Conservation (phyloP, 2,888 invertebrate genomes). For the Falcaria lacertinaria region DNA sequence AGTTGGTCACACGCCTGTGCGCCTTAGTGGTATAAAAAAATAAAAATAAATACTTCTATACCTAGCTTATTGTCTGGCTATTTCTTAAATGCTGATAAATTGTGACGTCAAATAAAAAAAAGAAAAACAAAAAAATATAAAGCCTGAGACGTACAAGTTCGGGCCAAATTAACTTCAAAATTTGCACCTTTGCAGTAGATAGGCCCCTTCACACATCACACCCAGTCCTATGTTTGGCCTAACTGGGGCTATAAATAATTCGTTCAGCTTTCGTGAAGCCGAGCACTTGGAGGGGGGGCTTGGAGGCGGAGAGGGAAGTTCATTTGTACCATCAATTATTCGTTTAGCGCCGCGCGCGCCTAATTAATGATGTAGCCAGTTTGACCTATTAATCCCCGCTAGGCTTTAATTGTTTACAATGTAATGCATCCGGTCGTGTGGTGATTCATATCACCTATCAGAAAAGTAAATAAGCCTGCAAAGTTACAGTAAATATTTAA, state of each 20-base stretch:
- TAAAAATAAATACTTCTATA: too few relatives aligned
- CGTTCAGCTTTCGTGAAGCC: conserved; percentile 32
- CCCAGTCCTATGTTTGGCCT: conserved; percentile 3
- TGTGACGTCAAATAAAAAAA: too few relatives aligned
- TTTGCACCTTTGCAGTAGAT: too few relatives aligned
- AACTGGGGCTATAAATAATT: conserved; percentile 42
- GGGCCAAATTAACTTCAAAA: too few relatives aligned
- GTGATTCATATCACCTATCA: background rate
- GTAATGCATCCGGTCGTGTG: conserved; percentile 21
- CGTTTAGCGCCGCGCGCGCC: conserved; percentile 42
- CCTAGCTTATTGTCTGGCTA: too few relatives aligned
- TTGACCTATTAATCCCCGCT: conserved; percentile 48
- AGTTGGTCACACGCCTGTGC: background rate
- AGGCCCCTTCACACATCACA: conserved; percentile 1
- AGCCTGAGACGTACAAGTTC: too few relatives aligned
- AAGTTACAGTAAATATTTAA: too few relatives aligned
- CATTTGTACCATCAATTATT: conserved; percentile 68
- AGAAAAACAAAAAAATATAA: too few relatives aligned
- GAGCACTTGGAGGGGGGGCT: background rate
- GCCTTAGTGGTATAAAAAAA: too few relatives aligned
- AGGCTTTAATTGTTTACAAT: conserved; percentile 18
- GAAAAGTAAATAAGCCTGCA: too few relatives aligned
- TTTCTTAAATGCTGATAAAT: too few relatives aligned
- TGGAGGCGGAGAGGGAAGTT: conserved; percentile 21
- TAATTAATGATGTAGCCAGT: conserved; percentile 45